Conservation (phyloP, 1,140 invertebrate species). For the Camponotus pennsylvanicus region DNA sequence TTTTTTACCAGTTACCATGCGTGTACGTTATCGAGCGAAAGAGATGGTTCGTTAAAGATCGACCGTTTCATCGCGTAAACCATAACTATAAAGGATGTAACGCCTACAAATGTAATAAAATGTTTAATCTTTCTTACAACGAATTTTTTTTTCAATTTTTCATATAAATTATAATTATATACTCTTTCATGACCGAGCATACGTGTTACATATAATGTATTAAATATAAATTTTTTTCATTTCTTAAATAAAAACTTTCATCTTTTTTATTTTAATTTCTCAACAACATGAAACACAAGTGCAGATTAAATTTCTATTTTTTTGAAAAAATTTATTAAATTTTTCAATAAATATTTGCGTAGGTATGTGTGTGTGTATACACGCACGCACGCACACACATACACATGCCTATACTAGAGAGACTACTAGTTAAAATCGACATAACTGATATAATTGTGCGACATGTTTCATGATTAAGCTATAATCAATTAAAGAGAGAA, state of each 20-base stretch:
- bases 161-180: background rate
- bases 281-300: no score
- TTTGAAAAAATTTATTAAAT: background rate
- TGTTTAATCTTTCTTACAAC: background rate
- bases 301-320: background rate
- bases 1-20: conserved; percentile 31
- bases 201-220: no score
- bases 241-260: no score
- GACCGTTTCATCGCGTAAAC: background rate
- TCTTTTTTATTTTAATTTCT: no score
- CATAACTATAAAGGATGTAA: background rate
- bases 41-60: background rate
- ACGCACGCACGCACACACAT: no score
- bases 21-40: conserved; percentile 31
- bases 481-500: conserved; percentile 26
- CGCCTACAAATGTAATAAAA: background rate
- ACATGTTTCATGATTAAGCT: conserved; percentile 32
- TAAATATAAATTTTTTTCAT: no score
- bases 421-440: background rate
- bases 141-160: background rate
- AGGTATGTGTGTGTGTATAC: no score
- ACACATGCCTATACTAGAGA: background rate
- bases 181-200: no score
- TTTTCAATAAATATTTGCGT: no score
- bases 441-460: background rate